Evolutionary conservation across 2,113 vertebrate species (phyloP).

Genomic region (Anser brachyrhynchus): DNA sequence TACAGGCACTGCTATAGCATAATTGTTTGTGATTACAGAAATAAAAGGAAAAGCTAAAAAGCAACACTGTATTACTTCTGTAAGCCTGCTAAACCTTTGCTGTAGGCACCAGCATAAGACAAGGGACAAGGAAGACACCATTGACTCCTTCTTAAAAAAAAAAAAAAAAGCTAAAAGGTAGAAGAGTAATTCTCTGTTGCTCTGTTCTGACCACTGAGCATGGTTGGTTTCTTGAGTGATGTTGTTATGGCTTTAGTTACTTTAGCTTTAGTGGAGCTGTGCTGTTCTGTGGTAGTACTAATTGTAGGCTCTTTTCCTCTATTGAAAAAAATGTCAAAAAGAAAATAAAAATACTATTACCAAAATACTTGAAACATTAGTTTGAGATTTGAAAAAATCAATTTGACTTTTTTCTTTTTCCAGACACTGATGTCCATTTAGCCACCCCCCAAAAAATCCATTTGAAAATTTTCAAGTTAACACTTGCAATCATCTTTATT

Average conservation of each 20-base stretch:
- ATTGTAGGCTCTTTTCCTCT: neutral
- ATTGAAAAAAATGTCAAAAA: neutral
- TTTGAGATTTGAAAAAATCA: neutral
- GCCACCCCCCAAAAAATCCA: neutral
- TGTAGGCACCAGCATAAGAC: slow-evolving; percentile 10
- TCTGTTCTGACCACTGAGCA: neutral
- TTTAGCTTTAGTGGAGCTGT: neutral
- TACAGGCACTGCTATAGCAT: slow-evolving; percentile 14
- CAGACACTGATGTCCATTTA: neutral
- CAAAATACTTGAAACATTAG: neutral
- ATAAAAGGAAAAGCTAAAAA: slow-evolving; percentile 49
- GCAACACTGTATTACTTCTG: neutral
- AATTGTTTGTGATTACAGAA: slow-evolving; percentile 63
- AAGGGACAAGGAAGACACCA: neutral
- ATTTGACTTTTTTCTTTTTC: too few species aligned
- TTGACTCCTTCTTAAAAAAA: neutral
- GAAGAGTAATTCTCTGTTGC: neutral
- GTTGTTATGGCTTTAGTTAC: too few species aligned
- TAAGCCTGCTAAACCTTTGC: neutral
- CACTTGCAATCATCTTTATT: neutral
- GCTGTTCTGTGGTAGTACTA: neutral
- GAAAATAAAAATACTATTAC: neutral
- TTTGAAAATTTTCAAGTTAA: neutral
- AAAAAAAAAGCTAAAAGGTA: neutral
- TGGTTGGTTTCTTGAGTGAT: neutral